phyloP scores from a whole-genome alignment of 2,113 vertebrate genomes.

The Burhinus bistriatus region DNA sequence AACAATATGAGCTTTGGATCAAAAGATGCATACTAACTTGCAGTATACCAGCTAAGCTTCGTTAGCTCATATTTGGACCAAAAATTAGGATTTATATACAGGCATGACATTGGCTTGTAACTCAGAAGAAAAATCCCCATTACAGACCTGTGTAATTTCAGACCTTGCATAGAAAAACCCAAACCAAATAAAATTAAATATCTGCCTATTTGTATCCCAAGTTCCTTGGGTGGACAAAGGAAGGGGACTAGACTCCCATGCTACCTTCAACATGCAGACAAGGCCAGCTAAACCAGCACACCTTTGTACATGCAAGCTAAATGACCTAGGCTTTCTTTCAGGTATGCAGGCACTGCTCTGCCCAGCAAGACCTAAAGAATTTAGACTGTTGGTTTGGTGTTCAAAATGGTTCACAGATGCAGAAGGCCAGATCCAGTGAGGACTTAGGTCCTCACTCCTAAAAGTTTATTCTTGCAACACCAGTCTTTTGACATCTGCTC shows the following conservation, averaged over 20 bases:
- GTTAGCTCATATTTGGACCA: background rate
- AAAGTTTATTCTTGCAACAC: background rate
- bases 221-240: background rate
- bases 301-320: background rate
- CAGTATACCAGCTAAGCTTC: background rate
- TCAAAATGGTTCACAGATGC: background rate
- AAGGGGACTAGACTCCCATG: background rate
- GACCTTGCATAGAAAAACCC: background rate
- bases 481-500: background rate
- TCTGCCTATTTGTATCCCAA: background rate
- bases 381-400: background rate
- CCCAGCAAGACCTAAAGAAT: background rate
- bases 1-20: background rate
- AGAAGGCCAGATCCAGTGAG: background rate
- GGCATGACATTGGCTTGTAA: background rate
- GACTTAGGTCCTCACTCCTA: background rate
- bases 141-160: background rate
- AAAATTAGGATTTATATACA: background rate
- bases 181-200: background rate
- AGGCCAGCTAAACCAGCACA: background rate
- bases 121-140: background rate
- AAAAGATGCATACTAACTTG: background rate
- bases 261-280: background rate
- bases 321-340: background rate
- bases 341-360: background rate